phyloP scores from a whole-genome alignment of 2,888 invertebrate species.

The Pediacus dermestoides region DNA sequence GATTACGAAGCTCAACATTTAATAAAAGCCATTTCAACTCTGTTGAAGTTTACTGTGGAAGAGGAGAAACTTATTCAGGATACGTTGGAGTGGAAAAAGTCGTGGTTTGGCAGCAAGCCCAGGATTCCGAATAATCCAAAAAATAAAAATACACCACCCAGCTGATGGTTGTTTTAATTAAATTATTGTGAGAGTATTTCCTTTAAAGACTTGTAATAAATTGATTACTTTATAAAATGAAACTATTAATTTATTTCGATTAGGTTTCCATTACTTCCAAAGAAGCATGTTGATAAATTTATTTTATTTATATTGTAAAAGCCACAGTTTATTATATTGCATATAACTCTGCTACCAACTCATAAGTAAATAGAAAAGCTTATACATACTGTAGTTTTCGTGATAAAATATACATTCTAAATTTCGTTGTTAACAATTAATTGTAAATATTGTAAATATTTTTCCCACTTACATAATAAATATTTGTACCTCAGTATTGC shows the following conservation, averaged over 20 bases:
- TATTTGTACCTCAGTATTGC: slow-evolving; percentile 5
- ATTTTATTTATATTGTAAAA: no score
- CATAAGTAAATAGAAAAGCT: no score
- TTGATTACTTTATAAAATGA: no score
- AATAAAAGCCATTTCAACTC: slow-evolving; percentile 80
- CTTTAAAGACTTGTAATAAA: neutral
- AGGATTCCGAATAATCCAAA: slow-evolving; percentile 54
- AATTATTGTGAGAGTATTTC: neutral
- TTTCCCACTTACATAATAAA: slow-evolving; percentile 9
- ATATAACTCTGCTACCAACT: no score
- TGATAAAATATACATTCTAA: slow-evolving; percentile 15
- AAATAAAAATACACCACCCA: slow-evolving; percentile 56
- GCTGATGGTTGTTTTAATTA: slow-evolving; percentile 53
- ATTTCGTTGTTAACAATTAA: neutral
- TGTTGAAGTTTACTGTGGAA: slow-evolving; percentile 78
- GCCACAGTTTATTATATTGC: no score
- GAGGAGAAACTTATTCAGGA: slow-evolving; percentile 83
- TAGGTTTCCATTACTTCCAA: no score
- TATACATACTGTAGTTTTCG: slow-evolving; percentile 7
- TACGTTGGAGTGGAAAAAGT: slow-evolving; percentile 72
- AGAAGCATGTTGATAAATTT: no score
- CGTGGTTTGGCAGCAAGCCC: slow-evolving; percentile 64
- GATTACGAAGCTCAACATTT: slow-evolving; percentile 87
- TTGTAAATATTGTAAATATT: slow-evolving; percentile 20
- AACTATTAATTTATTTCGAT: no score